Conservation (phyloP, 2,113 vertebrate genomes). For the Grallaria varia region DNA sequence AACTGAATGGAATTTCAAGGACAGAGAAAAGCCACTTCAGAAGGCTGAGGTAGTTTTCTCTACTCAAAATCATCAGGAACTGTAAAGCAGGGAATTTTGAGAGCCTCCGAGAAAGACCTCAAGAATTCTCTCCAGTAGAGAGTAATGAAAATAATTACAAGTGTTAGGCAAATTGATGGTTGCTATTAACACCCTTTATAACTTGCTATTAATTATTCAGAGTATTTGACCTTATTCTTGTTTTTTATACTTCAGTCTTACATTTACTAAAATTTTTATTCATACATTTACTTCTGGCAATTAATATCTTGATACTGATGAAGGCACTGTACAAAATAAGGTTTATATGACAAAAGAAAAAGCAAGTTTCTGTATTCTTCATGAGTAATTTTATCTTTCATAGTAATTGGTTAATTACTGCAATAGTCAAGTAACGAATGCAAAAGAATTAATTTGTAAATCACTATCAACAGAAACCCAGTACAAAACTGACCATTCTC, state of each 20-base stretch:
- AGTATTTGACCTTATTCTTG: background rate
- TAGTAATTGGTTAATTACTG: background rate
- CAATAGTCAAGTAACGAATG: background rate
- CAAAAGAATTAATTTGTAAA: background rate
- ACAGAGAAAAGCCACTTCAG: background rate
- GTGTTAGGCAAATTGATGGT: background rate
- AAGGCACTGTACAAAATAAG: background rate
- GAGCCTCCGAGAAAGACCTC: background rate
- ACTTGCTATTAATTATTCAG: background rate
- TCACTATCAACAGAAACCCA: background rate
- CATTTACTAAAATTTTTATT: background rate
- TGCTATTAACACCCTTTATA: background rate
- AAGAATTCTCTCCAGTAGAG: background rate
- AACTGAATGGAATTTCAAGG: background rate
- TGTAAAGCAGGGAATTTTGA: background rate
- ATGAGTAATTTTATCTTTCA: background rate
- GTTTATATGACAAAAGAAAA: background rate
- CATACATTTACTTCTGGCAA: background rate
- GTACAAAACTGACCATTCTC: background rate
- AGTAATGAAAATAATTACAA: background rate
- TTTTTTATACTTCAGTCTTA: background rate
- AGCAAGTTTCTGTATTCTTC: background rate
- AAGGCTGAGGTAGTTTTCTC: background rate
- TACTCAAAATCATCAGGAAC: background rate
- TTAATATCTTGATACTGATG: background rate